Percentiles rank a stretch among this genome's conserved stretches.
These are phyloP conservation scores for Lagria hirta DNA, from an alignment of 2,888 invertebrate genomes.

Conservation along the genomic window DNA sequence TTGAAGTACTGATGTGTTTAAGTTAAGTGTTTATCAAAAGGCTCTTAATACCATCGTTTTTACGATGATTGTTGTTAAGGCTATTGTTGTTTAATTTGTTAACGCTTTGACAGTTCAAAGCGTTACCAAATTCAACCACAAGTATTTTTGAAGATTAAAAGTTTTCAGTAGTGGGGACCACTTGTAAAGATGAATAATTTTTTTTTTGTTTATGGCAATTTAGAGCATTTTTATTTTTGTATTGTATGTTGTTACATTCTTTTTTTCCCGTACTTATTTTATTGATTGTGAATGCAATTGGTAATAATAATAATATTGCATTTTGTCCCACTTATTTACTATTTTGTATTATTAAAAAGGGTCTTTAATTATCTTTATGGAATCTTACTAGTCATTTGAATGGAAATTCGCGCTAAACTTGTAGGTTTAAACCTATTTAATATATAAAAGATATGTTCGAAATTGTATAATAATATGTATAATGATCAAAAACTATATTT, in stretches of 20 bases:
- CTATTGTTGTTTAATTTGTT: conserved; percentile 34
- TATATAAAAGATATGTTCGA: conserved; percentile 22
- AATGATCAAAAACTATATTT: conserved; percentile 21
- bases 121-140: too few relatives aligned
- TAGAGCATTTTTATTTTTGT: conserved; percentile 33
- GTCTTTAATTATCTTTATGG: conserved; percentile 17
- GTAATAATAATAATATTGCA: conserved; percentile 31
- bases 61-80: conserved; percentile 36
- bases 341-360: conserved; percentile 23
- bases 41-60: conserved; percentile 32
- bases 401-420: conserved; percentile 18
- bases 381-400: conserved; percentile 26
- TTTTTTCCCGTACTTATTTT: conserved; percentile 32
- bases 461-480: conserved; percentile 26
- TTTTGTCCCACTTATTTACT: conserved; percentile 23
- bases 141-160: conserved; percentile 8
- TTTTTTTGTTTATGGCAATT: conserved; percentile 21
- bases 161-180: conserved; percentile 24
- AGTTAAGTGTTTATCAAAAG: conserved; percentile 26
- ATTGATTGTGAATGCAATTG: conserved; percentile 33
- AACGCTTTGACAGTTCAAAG: conserved; percentile 18
- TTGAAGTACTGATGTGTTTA: conserved; percentile 34
- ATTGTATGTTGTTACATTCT: conserved; percentile 12
- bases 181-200: conserved; percentile 17
- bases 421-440: conserved; percentile 24